Conservation (phyloP, 2,888 invertebrate species). For the Biston stratarius region DNA sequence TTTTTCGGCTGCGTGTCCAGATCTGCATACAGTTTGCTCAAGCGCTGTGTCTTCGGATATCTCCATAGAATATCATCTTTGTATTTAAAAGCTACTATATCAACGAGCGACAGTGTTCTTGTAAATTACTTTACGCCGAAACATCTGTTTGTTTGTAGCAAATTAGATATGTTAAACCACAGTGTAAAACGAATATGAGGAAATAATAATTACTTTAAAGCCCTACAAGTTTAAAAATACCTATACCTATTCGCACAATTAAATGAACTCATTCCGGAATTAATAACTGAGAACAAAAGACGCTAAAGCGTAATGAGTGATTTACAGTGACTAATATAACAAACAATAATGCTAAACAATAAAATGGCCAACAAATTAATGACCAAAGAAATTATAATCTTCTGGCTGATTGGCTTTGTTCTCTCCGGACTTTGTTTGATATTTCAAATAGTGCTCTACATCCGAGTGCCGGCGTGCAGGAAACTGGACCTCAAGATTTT, state of each 20-base stretch:
- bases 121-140: background rate
- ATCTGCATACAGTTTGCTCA: too few species aligned
- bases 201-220: background rate
- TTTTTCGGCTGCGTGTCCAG: too few species aligned
- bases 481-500: conserved; percentile 68
- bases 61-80: too few species aligned
- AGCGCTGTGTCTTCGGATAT: too few species aligned
- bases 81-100: background rate
- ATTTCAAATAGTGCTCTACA: conserved; percentile 55
- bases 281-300: background rate
- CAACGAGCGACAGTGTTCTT: background rate
- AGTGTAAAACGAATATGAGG: background rate
- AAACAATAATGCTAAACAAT: background rate
- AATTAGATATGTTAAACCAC: background rate
- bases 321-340: background rate
- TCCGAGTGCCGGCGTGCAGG: conserved; percentile 55
- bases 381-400: conserved; percentile 1
- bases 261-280: background rate
- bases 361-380: background rate
- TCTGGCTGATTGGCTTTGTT: conserved; percentile 3
- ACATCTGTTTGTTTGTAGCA: background rate
- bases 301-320: background rate
- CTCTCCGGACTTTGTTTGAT: conserved; percentile 39
- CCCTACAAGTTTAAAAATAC: background rate
- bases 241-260: background rate